phyloP scores from a whole-genome alignment of 2,797 vertebrate species.

The Phoeniculus purpureus region DNA sequence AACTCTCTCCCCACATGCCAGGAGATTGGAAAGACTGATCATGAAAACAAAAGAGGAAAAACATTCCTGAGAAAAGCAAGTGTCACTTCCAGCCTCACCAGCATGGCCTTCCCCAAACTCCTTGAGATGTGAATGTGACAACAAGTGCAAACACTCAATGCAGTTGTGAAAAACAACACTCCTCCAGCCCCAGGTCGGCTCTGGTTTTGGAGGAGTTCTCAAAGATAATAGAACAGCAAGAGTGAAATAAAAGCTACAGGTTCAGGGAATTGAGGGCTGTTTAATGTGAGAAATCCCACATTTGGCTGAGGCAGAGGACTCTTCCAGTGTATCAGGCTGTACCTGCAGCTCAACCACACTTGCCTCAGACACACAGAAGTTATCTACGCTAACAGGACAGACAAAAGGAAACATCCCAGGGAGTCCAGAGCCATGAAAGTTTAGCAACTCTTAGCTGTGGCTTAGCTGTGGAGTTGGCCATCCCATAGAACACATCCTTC shows the following conservation, averaged over 20 bases:
- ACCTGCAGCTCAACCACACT: neutral
- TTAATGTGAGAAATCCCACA: neutral
- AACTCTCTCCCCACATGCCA: neutral
- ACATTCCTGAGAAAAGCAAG: neutral
- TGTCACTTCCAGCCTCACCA: neutral
- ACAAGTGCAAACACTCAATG: rapidly evolving
- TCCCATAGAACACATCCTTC: neutral
- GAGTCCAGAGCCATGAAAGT: neutral
- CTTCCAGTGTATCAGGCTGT: neutral
- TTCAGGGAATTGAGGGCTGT: neutral
- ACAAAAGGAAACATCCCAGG: neutral
- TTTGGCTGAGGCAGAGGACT: neutral
- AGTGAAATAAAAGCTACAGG: neutral
- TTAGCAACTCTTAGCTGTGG: neutral
- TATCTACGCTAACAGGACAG: neutral
- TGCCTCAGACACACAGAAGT: neutral
- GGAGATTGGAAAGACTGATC: neutral
- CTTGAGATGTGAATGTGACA: neutral
- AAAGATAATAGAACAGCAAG: neutral
- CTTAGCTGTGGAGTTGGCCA: neutral
- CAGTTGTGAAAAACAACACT: neutral
- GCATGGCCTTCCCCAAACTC: neutral
- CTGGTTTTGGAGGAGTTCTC: neutral
- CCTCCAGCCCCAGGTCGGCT: neutral
- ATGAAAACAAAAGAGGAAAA: neutral